phyloP scores from a whole-genome alignment of 2,113 vertebrate species.

The Odocoileus hemionus region DNA sequence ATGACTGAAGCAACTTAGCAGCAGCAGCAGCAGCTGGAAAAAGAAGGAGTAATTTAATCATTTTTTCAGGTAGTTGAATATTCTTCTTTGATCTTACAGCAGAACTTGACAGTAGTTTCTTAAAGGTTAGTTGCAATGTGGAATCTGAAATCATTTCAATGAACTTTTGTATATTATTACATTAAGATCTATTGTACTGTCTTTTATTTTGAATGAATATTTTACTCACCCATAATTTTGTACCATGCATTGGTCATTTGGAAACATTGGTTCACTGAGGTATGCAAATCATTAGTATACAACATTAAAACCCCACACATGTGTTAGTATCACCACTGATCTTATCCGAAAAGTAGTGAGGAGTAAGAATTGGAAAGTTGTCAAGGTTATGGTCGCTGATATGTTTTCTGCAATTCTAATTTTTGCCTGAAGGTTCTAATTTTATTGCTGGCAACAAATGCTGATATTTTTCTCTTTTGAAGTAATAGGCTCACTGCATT shows the following conservation, averaged over 20 bases:
- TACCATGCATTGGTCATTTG: neutral
- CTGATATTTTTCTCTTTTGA: slow-evolving; percentile 15
- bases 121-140: neutral
- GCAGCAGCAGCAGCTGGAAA: neutral
- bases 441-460: slow-evolving; percentile 24
- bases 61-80: slow-evolving; percentile 10
- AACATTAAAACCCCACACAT: neutral
- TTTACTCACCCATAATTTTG: neutral
- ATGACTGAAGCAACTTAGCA: neutral
- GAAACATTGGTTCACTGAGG: neutral
- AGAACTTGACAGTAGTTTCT: slow-evolving; percentile 40
- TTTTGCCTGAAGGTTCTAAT: neutral
- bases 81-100: slow-evolving; percentile 11
- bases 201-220: slow-evolving; percentile 7
- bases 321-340: neutral
- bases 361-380: neutral
- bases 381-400: neutral
- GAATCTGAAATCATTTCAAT: neutral
- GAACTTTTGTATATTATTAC: neutral
- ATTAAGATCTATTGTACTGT: neutral
- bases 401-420: neutral
- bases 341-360: neutral
- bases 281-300: neutral
- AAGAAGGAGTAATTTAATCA: neutral
- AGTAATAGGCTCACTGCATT: neutral